phyloP scores from a whole-genome alignment of 64 coral and sea anemone species.

The Orbicella faveolata region DNA sequence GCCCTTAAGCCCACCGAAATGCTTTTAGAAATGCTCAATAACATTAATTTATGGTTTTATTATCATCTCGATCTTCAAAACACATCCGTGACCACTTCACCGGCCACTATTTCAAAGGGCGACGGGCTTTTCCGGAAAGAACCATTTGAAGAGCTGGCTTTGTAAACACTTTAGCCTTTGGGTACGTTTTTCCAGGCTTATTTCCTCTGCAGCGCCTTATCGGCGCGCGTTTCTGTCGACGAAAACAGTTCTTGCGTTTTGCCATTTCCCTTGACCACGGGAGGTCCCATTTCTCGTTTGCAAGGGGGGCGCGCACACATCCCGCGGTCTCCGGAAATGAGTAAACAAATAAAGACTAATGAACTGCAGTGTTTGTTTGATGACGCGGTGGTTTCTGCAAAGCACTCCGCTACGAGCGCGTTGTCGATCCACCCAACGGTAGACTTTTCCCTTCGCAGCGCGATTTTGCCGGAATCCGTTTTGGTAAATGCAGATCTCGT shows the following conservation, averaged over 20 bases:
- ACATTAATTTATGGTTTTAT: background rate
- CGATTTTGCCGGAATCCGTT: background rate
- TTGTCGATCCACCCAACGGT: background rate
- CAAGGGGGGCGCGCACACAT: background rate
- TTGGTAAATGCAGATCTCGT: background rate
- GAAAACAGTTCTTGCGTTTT: background rate
- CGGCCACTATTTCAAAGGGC: background rate
- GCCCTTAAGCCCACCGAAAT: background rate
- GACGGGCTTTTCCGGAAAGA: background rate
- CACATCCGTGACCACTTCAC: background rate
- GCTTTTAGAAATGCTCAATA: background rate
- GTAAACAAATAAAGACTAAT: constrained; percentile 42
- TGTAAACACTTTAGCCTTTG: background rate
- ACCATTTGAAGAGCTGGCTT: background rate
- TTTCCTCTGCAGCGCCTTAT: background rate
- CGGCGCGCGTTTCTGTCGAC: background rate
- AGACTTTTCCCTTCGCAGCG: background rate
- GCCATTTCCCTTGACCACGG: background rate
- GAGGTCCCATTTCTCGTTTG: background rate
- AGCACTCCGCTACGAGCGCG: background rate
- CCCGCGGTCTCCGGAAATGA: constrained; percentile 32
- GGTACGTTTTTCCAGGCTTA: background rate
- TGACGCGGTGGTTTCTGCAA: background rate
- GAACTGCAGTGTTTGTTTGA: constrained; percentile 35
- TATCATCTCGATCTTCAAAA: background rate